Evolutionary conservation across 2,888 invertebrate genomes (phyloP).

Genomic region (Leptogaster cylindrica): DNA sequence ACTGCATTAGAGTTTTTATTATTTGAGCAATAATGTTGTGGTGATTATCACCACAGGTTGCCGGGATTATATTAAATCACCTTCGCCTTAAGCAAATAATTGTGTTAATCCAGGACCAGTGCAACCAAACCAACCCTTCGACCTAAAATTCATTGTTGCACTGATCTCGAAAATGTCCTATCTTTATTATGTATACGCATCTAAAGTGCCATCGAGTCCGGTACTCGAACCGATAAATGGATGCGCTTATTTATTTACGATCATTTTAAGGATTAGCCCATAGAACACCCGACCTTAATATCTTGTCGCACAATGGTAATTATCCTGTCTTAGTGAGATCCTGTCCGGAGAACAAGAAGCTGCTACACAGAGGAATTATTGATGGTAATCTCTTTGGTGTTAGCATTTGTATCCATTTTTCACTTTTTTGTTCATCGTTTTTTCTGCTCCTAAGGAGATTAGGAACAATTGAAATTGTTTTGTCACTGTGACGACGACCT

Average conservation of each 20-base stretch:
- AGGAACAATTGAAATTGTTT: too few species aligned
- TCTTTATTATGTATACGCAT: neutral
- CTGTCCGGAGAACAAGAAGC: neutral
- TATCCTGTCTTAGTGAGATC: neutral
- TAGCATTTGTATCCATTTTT: too few species aligned
- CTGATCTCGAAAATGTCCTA: neutral
- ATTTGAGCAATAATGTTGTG: neutral
- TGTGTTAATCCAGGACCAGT: neutral
- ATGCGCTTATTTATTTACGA: neutral
- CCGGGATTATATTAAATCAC: constrained; percentile 12
- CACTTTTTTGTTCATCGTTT: too few species aligned
- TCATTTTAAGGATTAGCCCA: neutral
- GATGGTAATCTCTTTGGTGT: neutral
- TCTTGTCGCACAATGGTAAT: constrained; percentile 11
- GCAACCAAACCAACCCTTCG: neutral
- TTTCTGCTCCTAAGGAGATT: too few species aligned
- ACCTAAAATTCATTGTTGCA: neutral
- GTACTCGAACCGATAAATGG: neutral
- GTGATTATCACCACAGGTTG: constrained; percentile 19
- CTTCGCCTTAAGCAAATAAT: neutral
- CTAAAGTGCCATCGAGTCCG: neutral
- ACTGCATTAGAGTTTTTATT: neutral
- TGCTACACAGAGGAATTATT: constrained; percentile 1
- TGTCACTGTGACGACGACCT: too few species aligned
- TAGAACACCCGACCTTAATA: constrained; percentile 10